Conservation (phyloP, 2,888 invertebrate genomes). For the Eupithecia tripunctaria region DNA sequence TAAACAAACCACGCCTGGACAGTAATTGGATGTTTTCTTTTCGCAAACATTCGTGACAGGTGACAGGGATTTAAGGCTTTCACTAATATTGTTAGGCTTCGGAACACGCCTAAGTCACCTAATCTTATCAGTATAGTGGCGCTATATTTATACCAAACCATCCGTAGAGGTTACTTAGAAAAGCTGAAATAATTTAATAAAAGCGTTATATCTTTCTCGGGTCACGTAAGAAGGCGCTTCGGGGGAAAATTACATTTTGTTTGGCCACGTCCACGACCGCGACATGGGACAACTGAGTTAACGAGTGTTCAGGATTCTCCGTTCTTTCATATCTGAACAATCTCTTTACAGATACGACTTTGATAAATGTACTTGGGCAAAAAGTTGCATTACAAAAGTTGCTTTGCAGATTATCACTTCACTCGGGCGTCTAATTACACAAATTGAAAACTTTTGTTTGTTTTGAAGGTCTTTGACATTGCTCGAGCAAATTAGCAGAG, state of each 20-base stretch:
- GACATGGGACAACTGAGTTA: slow-evolving; percentile 81
- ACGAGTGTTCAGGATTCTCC: slow-evolving; percentile 78
- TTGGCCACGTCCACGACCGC: slow-evolving; percentile 73
- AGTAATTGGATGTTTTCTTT: slow-evolving; percentile 7
- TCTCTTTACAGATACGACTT: slow-evolving; percentile 61
- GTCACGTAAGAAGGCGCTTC: slow-evolving; percentile 82
- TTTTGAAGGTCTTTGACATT: slow-evolving; percentile 23
- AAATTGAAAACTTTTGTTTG: slow-evolving; percentile 33
- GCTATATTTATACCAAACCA: slow-evolving; percentile 69
- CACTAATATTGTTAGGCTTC: slow-evolving; percentile 53
- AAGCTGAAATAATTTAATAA: slow-evolving; percentile 82
- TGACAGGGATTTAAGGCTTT: slow-evolving; percentile 36
- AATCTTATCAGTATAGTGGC: slow-evolving; percentile 67
- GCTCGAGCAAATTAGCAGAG: slow-evolving; percentile 20
- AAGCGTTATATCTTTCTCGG: slow-evolving; percentile 81
- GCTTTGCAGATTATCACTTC: slow-evolving; percentile 11
- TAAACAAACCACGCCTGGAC: not conserved
- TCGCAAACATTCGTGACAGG: slow-evolving; percentile 38
- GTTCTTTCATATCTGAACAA: slow-evolving; percentile 76
- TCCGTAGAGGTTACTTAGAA: slow-evolving; percentile 73
- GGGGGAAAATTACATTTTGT: slow-evolving; percentile 83
- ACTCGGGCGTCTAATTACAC: slow-evolving; percentile 24
- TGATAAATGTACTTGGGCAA: slow-evolving; percentile 44
- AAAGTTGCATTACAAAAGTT: slow-evolving; percentile 23
- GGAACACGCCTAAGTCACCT: slow-evolving; percentile 56